Conservation (phyloP, 2,797 vertebrate genomes). For the Gobio occitaniae region DNA sequence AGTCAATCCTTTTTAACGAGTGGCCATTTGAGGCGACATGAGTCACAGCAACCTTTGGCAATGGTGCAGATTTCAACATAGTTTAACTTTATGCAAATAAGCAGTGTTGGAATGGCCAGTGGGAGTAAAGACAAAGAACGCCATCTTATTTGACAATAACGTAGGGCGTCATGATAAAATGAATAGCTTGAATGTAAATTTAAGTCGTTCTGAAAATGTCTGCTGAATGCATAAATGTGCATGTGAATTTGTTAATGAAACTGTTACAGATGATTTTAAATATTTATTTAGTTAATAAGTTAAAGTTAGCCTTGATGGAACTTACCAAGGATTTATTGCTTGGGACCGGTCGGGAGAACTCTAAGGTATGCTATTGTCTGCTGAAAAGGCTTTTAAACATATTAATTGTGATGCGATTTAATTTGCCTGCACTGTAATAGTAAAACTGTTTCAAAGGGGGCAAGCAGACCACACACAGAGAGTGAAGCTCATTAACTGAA, state of each 20-base stretch:
- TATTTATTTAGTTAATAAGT: neutral
- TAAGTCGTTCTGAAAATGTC: neutral
- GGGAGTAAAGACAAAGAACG: neutral
- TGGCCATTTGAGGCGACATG: neutral
- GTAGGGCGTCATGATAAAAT: neutral
- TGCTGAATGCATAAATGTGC: neutral
- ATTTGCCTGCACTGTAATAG: neutral
- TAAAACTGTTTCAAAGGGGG: constrained; percentile 15
- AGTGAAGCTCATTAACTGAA: constrained; percentile 48
- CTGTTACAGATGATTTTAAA: neutral
- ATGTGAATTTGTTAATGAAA: neutral
- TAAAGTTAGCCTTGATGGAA: neutral
- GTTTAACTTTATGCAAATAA: constrained; percentile 22
- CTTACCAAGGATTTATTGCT: neutral
- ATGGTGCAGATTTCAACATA: neutral
- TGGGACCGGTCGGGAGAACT: neutral
- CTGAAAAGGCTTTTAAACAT: constrained; percentile 10
- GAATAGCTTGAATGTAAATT: neutral
- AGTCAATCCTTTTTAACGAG: constrained; percentile 30
- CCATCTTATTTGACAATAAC: neutral
- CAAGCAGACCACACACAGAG: neutral
- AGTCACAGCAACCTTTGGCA: neutral
- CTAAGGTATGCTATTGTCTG: neutral
- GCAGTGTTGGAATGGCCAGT: neutral
- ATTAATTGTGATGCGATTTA: constrained; percentile 31